Conservation (phyloP, 2,888 invertebrate species). For the Anagyrus pseudococci region DNA sequence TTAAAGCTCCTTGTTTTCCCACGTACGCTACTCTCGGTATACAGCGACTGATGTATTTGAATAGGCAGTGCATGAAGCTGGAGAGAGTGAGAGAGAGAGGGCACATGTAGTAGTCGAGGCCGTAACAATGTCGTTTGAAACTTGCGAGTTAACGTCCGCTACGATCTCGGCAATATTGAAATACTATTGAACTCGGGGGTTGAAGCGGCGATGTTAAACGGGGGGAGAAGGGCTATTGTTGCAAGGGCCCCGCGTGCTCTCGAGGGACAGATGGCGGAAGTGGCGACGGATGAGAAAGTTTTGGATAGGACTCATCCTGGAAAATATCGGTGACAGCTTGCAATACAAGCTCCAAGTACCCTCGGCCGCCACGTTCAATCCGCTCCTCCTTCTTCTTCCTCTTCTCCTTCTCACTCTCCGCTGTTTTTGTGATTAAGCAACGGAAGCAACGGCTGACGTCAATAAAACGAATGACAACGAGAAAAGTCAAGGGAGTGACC, state of each 20-base stretch:
- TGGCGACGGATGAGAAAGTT: conserved; percentile 27
- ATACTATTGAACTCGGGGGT: conserved; percentile 30
- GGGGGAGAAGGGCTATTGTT: conserved; percentile 12
- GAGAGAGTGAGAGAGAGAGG: no score
- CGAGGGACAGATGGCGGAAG: conserved; percentile 20
- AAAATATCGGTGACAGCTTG: conserved; percentile 36
- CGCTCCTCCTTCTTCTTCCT: not conserved
- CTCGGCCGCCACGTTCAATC: no score
- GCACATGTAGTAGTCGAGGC: no score
- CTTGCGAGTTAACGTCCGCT: conserved; percentile 9
- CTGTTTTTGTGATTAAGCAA: not conserved
- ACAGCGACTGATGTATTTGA: not conserved
- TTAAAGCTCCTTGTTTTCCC: no score
- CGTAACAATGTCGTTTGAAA: conserved; percentile 21
- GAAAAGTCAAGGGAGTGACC: no score
- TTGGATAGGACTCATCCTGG: conserved; percentile 27
- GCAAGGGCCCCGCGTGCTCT: conserved; percentile 1
- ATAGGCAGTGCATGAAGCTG: not conserved
- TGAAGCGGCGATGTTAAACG: not conserved
- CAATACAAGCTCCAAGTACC: conserved; percentile 29
- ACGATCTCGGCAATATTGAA: conserved; percentile 23
- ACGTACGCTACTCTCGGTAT: no score
- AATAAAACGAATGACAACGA: no score
- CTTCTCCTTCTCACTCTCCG: conserved; percentile 5
- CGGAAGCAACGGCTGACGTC: not conserved